phyloP scores from a whole-genome alignment of 2,888 invertebrate genomes.

The Lysandra coridon region DNA sequence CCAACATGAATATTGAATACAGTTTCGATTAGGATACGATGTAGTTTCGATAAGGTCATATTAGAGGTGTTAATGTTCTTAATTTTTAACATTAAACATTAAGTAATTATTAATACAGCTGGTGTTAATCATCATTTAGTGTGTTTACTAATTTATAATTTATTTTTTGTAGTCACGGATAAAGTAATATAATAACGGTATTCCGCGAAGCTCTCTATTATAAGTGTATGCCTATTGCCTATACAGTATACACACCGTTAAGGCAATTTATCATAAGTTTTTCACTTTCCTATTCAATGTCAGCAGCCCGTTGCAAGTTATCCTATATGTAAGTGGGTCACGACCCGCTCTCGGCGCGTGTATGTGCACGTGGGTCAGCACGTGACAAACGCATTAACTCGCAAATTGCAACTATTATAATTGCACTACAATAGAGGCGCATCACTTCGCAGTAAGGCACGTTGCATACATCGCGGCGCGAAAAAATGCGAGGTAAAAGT shows the following conservation, averaged over 20 bases:
- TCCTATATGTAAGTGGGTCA: slow-evolving; percentile 29
- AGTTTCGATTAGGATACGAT: no score
- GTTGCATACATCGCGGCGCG: background rate
- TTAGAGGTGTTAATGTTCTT: no score
- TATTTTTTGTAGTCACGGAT: no score
- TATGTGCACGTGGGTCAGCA: slow-evolving; percentile 33
- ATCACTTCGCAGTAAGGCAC: background rate
- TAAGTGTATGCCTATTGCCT: background rate
- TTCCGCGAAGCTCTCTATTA: background rate
- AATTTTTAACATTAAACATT: no score
- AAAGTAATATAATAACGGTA: background rate
- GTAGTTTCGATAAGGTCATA: no score
- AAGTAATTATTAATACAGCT: no score
- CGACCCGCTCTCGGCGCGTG: slow-evolving; percentile 16
- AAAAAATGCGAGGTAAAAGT: background rate
- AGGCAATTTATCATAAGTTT: background rate
- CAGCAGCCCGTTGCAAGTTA: slow-evolving; percentile 31
- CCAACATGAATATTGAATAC: no score
- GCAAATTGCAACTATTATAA: slow-evolving; percentile 25
- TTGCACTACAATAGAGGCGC: background rate
- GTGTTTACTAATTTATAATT: no score
- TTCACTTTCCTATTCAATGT: slow-evolving; percentile 17
- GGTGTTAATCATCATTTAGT: no score
- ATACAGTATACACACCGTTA: background rate
- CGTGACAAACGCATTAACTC: slow-evolving; percentile 34